Percentiles rank a stretch among this genome's conserved stretches.
Conservation (phyloP, 2,797 vertebrate genomes). For the Muraenolepis orangiensis region DNA sequence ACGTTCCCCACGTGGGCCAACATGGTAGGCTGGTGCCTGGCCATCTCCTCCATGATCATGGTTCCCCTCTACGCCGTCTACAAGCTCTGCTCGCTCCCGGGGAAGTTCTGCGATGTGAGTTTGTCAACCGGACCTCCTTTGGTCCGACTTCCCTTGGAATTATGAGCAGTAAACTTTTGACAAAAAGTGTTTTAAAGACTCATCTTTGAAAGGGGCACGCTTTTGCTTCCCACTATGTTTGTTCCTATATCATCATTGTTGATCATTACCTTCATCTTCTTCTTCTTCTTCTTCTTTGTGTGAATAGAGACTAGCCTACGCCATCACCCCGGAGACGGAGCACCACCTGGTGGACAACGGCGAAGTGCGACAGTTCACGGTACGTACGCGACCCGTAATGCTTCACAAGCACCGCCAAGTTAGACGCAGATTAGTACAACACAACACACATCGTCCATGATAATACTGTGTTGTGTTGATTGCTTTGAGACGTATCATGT, state of each 20-base stretch:
- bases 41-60: slow-evolving; percentile 86
- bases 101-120: slow-evolving; percentile 82
- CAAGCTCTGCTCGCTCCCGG: slow-evolving; percentile 82
- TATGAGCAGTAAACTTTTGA: neutral
- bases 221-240: neutral
- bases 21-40: slow-evolving; percentile 82
- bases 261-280: neutral
- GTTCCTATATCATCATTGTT: neutral
- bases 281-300: neutral
- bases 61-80: slow-evolving; percentile 88
- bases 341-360: slow-evolving; percentile 82
- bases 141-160: neutral
- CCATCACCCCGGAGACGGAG: slow-evolving; percentile 87
- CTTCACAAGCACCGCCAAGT: neutral
- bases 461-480: neutral
- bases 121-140: neutral
- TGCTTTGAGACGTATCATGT: neutral
- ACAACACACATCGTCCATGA: neutral
- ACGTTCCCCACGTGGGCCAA: slow-evolving; percentile 86
- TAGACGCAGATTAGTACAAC: neutral
- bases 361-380: slow-evolving; percentile 86
- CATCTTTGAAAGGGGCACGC: no score
- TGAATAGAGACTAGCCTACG: slow-evolving; percentile 81
- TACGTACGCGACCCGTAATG: slow-evolving; percentile 50
- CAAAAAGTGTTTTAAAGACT: no score